Evolutionary conservation across 1,140 invertebrate species (phyloP).

Genomic region (Augochlora pura): DNA sequence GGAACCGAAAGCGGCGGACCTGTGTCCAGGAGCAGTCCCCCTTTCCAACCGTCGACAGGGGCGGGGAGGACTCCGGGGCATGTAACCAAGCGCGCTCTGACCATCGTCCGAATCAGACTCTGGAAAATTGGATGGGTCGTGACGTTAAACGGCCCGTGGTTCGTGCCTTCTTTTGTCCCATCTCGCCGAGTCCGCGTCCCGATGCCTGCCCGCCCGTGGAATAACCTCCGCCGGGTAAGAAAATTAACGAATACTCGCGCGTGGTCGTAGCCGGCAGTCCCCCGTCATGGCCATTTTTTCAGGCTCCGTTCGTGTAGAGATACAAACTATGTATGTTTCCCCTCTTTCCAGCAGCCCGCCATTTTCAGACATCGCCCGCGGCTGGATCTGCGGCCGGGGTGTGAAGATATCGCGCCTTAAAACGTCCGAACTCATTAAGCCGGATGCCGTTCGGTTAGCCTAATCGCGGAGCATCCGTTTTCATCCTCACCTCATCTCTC

Average conservation of each 20-base stretch:
- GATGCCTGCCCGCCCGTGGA: constrained; percentile 21
- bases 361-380: constrained; percentile 4
- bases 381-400: constrained; percentile 5
- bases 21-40: constrained; percentile 11
- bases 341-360: background rate
- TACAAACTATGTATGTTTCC: background rate
- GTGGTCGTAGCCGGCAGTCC: too few species aligned
- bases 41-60: constrained; percentile 24
- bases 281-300: background rate
- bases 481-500: background rate
- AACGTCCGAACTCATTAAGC: constrained; percentile 45
- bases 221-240: constrained; percentile 10
- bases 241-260: background rate
- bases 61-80: constrained; percentile 26
- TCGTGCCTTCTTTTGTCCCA: constrained; percentile 12
- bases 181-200: constrained; percentile 24
- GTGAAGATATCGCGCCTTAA: constrained; percentile 45
- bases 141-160: constrained; percentile 42
- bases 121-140: constrained; percentile 56
- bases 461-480: constrained; percentile 35
- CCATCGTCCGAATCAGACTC: constrained; percentile 38
- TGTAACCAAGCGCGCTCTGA: constrained; percentile 23
- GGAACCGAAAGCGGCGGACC: constrained; percentile 38
- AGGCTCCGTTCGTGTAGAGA: background rate
- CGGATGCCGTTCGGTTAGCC: constrained; percentile 39